Evolutionary conservation across 2,888 invertebrate genomes (phyloP).

Genomic region (Cyclophora albipunctata): DNA sequence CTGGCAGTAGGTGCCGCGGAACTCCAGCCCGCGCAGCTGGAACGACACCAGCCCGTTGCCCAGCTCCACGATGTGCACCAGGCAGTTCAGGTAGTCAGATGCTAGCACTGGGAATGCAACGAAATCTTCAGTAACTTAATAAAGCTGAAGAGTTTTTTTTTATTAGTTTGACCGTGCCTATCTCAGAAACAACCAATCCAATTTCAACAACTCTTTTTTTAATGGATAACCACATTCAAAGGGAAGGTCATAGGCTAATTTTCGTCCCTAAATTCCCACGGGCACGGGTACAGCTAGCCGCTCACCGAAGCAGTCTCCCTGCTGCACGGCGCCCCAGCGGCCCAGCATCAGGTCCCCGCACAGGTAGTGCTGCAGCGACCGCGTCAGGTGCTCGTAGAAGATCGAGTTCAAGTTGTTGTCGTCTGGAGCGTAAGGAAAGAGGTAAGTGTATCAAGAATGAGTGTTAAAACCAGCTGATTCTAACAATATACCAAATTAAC

Average conservation of each 20-base stretch:
- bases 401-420: slow-evolving; percentile 99
- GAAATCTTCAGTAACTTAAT: too few species aligned
- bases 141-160: too few species aligned
- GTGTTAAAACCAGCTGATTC: too few species aligned
- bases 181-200: too few species aligned
- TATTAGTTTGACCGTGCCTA: too few species aligned
- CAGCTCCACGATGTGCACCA: slow-evolving; percentile 97
- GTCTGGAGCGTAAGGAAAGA: slow-evolving; percentile 72
- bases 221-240: too few species aligned
- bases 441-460: too few species aligned
- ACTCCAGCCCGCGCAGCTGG: slow-evolving; percentile 97
- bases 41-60: slow-evolving; percentile 99
- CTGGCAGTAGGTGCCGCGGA: slow-evolving; percentile 99
- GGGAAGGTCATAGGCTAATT: too few species aligned
- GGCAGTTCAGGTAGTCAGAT: slow-evolving; percentile 97
- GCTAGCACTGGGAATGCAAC: slow-evolving; percentile 83
- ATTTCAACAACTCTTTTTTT: too few species aligned
- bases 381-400: slow-evolving; percentile 98
- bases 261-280: too few species aligned
- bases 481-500: too few species aligned
- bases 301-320: slow-evolving; percentile 94
- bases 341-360: slow-evolving; percentile 95
- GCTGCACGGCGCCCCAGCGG: slow-evolving; percentile 96
- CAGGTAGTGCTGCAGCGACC: slow-evolving; percentile 95
- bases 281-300: too few species aligned